Base-by-base conservation (phyloP, 2,113 vertebrate genomes). In the Pao palembangensis region DNA sequence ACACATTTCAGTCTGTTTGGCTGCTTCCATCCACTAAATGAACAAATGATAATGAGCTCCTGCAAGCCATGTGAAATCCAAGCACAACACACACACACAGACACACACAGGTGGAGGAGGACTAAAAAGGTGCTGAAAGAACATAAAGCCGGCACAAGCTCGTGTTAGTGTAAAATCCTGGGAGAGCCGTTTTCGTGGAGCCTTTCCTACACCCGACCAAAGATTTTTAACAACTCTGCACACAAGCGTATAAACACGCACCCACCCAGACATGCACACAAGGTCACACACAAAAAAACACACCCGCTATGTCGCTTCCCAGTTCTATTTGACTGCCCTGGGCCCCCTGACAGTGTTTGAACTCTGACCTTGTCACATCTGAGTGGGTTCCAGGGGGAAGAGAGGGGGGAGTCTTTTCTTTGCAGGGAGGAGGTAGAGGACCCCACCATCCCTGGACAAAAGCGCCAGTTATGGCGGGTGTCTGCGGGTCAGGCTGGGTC, bases 341-440 rank as follows among this genome's bases (percentile, higher is more conserved):
- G 71, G 78, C 15, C 81, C 75, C 64, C 80, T 75, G 64, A 72
- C 81, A 74, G 78, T 69, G 76, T 81, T 72, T 87, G 83, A 85
- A 85, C 82, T 73, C 80, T 91, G 85, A 91, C 91, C 88, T 84
- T 84, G 89, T 91, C 84, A 85, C 83, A 81, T 85, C 86, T 41
- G 47, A 85, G 73, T 78, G 83, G 69, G 54, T 79, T 69, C 63
- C 63, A 63, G 51, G 58, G 59, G 54, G 82, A n/a, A n/a, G 44
- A 13, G 44, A 8, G 17, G 15, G 17, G 44, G 44, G 15, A 7
- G 4, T 16, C 44, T 16, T 17, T 47, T 17, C 86, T 85, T 85
- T 88, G 89, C 85, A 85, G 34, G 75, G 76, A 79, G 75, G 75
- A 77, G 87, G 84, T 83, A 79, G 47, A 59, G 3, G 69, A 71